phyloP scores from a whole-genome alignment of 1,140 invertebrate species.

The Metopolophium dirhodum region DNA sequence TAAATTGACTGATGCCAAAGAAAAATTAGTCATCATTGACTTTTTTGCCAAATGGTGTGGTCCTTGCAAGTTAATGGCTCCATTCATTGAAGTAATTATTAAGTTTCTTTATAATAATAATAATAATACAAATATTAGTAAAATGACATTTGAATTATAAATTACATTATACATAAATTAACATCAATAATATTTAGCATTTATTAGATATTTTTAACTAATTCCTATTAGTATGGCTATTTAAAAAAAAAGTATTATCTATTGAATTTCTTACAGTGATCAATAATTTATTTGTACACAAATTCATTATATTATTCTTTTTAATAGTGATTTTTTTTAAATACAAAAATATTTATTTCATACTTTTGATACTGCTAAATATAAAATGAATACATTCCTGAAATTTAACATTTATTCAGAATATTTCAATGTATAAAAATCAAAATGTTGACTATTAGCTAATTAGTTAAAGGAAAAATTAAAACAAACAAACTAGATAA shows the following conservation, averaged over 20 bases:
- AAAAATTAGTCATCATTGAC: conserved; percentile 87
- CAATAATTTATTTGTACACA: background rate
- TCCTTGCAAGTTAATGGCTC: conserved; percentile 91
- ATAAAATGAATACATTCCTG: no score
- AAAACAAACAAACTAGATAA: background rate
- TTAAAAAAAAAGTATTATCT: background rate
- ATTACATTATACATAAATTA: background rate
- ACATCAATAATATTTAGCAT: background rate
- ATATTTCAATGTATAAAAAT: no score
- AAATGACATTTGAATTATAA: background rate
- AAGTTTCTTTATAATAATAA: conserved; percentile 28
- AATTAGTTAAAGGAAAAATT: no score
- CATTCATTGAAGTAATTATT: conserved; percentile 70
- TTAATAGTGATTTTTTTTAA: background rate
- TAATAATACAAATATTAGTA: background rate
- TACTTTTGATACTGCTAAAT: no score
- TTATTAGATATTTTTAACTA: background rate
- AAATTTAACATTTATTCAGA: background rate
- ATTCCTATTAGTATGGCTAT: background rate
- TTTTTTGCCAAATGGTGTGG: conserved; percentile 89
- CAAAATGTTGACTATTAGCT: no score
- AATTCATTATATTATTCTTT: background rate
- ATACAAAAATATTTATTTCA: background rate
- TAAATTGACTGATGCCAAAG: conserved; percentile 77
- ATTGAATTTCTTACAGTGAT: background rate